Base-by-base conservation (phyloP, 2,888 invertebrate genomes). In the Leptopilina drosophilae region DNA sequence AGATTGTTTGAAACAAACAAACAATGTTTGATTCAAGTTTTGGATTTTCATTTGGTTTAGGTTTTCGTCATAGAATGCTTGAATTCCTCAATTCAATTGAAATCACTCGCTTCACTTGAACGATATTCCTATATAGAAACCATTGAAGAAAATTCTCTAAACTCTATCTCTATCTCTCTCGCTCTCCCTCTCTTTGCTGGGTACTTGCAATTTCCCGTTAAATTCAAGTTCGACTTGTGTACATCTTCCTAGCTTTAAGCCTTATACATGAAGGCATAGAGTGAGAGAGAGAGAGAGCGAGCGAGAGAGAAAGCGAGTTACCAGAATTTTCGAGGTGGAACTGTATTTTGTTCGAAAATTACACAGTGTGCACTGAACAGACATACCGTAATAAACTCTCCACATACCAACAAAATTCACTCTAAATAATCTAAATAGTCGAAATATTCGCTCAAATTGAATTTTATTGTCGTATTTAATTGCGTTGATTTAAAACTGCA, bases 261-360 rank as follows among this genome's bases (percentile, higher is more conserved):
- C 62, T 62, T 62, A 49, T 11, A 26, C 9, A 66, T 15, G n/a
- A 42, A 40, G 33, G 11, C 26, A 64, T 11, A 11, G 12, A 33
- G 64, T 33, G 33, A 59, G 15, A 59, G 26, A 26, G 26, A 26
- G 26, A 26, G 26, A 33, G 33, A 33, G 33, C 3, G 33, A 33
- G 33, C 3, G 33, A 42, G 42, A 42, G 42, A 8, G 42, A 8
- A 42, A 42, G 42, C 9, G 64, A 64, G 40, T 64, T 64, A 64
- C 64, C 64, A 64, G 64, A 64, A 40, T 64, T 64, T 64, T 64
- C 64, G 64, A 64, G 64, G 64, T 64, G 64, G 64, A 64, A 64
- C 64, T 64, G 64, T 12, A 33, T 64, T 64, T 64, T 33, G 64
- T 64, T 64, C 26, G 64, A 64, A 64, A 64, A 64, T 64, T 64